Evolutionary conservation across 2,113 vertebrate species (phyloP), one percentile per base, ranked within the genome.

Genomic region (Alethe diademata): DNA sequence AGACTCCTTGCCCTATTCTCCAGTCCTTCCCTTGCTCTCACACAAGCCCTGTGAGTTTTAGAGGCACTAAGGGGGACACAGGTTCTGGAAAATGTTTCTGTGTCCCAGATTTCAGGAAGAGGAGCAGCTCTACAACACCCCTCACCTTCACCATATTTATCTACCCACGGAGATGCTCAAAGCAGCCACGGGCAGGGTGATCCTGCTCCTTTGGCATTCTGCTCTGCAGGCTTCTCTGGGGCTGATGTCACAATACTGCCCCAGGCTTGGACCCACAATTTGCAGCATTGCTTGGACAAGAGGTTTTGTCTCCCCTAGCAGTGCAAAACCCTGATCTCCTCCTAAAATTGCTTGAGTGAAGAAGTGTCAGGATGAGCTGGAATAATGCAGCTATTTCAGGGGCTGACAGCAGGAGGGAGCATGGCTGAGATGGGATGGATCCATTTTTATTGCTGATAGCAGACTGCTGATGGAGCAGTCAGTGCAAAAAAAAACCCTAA

Each of bases 101-200:
- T 40, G 47, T 54, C 61, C 26, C 78, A 50, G 26, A 36, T 78
- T 71, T 67, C 69, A 78, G 79, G 47, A 83, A 60, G 33, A 17
- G 50, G 14, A 43, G 12, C 54, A 88, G n/a, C 40, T 47, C 42
- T 40, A 16, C 86, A 70, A 9, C 13, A 33, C 35, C 25, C 20
- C 47, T 85, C 12, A 80, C 25, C 16, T 66, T 48, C 45, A 31
- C 29, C 22, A 0, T 14, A 19, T 58, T 76, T 58, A 58, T 25
- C 33, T 42, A 14, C 8, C 33, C 36, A 18, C 0, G 0, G 38
- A 66, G 60, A 29, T 62, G 53, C 73, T 75, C 20, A 31, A 19
- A 87, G 78, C 35, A 88, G 40, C 50, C 62, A 7, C 0, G 1
- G 33, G 31, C 40, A 86, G 42, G 2, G 4, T 12, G 29, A 47